Evolutionary conservation across 2,797 vertebrate species (phyloP).

Genomic region (Diceros bicornis): DNA sequence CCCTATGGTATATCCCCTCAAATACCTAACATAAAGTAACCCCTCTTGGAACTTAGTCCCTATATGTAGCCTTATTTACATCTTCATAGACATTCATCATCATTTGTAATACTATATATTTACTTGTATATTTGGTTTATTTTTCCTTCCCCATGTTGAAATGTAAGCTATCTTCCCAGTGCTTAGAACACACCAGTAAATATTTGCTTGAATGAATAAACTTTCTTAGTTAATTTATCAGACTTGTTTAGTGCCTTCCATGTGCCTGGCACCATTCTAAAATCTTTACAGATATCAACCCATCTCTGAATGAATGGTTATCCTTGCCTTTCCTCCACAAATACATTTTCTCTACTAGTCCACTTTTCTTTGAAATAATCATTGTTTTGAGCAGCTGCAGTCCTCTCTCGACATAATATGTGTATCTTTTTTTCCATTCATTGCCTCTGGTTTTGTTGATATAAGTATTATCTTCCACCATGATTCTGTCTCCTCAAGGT

Average conservation of each 20-base stretch:
- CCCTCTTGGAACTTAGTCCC: background rate
- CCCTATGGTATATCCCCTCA: background rate
- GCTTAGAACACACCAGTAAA: background rate
- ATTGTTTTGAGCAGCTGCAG: background rate
- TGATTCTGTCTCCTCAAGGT: background rate
- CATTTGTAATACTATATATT: background rate
- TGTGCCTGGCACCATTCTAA: background rate
- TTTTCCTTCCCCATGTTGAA: background rate
- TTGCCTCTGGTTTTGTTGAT: background rate
- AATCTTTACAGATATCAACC: background rate
- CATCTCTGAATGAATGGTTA: background rate
- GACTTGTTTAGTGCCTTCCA: background rate
- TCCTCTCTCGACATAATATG: background rate
- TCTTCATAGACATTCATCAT: background rate
- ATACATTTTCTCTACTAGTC: background rate
- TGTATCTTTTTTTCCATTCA: background rate
- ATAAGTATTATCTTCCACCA: accelerated
- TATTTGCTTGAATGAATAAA: background rate
- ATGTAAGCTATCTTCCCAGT: background rate
- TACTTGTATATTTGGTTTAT: background rate
- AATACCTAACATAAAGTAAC: background rate
- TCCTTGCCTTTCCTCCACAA: background rate
- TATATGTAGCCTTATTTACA: background rate
- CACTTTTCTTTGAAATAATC: background rate
- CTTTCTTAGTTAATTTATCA: background rate